A percentile compares a stretch with the other conserved stretches of the same genome.
Conservation (phyloP, 2,113 vertebrate species). For the Tor tambroides region DNA sequence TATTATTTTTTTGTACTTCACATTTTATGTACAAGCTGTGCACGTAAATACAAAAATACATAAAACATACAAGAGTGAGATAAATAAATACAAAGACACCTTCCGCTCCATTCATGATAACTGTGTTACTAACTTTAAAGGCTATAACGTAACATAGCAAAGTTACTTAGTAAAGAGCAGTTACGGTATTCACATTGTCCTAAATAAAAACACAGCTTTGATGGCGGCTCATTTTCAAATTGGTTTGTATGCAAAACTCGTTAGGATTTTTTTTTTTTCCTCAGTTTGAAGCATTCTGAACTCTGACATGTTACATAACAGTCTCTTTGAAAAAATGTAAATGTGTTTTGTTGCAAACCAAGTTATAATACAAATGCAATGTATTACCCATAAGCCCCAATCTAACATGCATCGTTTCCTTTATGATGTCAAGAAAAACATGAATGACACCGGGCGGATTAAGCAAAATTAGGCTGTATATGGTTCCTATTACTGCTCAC, state of each 20-base stretch:
- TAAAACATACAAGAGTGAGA: too few relatives aligned
- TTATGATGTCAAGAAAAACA: background rate
- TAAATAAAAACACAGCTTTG: background rate
- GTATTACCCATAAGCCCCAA: slow-evolving; percentile 2
- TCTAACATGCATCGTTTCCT: background rate
- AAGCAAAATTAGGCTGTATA: background rate
- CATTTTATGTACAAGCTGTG: too few relatives aligned
- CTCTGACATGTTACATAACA: background rate
- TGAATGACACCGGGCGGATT: background rate
- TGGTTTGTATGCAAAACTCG: background rate
- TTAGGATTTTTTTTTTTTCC: background rate
- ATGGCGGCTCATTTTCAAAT: background rate
- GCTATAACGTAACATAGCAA: too few relatives aligned
- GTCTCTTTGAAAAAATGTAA: background rate
- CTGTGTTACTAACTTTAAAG: too few relatives aligned
- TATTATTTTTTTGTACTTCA: too few relatives aligned
- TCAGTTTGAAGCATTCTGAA: background rate
- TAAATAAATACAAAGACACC: too few relatives aligned
- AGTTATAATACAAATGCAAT: background rate
- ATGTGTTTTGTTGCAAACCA: background rate
- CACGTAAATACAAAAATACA: too few relatives aligned
- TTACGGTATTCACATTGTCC: too few relatives aligned
- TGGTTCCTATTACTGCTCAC: slow-evolving; percentile 3
- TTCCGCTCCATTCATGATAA: too few relatives aligned
- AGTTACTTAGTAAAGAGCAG: too few relatives aligned